Evolutionary conservation across 1,140 invertebrate species (phyloP).

Genomic region (Leptinotarsa undecemlineata): DNA sequence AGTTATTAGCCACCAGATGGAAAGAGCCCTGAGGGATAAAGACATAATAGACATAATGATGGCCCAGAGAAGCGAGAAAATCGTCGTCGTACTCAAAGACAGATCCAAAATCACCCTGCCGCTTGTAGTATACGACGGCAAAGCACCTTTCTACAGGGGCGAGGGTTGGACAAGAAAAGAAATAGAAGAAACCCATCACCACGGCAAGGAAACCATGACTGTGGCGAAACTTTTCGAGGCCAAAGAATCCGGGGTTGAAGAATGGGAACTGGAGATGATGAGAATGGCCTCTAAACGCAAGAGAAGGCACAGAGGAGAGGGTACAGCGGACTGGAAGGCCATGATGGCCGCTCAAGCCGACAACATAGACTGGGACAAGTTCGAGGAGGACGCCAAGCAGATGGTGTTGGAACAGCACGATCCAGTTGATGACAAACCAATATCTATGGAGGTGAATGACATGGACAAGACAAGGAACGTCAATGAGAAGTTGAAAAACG

Average conservation of each 20-base stretch:
- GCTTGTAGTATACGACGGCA: conserved; percentile 64
- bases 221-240: conserved; percentile 77
- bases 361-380: conserved; percentile 53
- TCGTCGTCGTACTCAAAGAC: conserved; percentile 71
- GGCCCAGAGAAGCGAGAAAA: conserved; percentile 71
- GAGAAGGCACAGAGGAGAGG: conserved; percentile 55
- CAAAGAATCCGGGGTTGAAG: conserved; percentile 67
- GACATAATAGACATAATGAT: conserved; percentile 77
- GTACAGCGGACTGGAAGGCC: conserved; percentile 47
- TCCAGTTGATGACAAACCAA: conserved; percentile 49
- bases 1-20: conserved; percentile 72
- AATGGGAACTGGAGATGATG: conserved; percentile 59
- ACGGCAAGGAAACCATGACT: conserved; percentile 60
- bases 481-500: conserved; percentile 59
- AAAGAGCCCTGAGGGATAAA: conserved; percentile 75
- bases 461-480: conserved; percentile 64
- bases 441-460: conserved; percentile 57
- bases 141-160: conserved; percentile 63
- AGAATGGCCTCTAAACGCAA: conserved; percentile 49
- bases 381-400: conserved; percentile 56
- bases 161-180: conserved; percentile 64
- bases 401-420: conserved; percentile 49
- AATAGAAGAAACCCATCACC: conserved; percentile 64
- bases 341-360: conserved; percentile 46
- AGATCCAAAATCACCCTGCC: conserved; percentile 72